Evolutionary conservation across 2,888 invertebrate genomes (phyloP), one percentile per base, ranked within the genome.

Genomic region (Lasioglossum pauxillum): DNA sequence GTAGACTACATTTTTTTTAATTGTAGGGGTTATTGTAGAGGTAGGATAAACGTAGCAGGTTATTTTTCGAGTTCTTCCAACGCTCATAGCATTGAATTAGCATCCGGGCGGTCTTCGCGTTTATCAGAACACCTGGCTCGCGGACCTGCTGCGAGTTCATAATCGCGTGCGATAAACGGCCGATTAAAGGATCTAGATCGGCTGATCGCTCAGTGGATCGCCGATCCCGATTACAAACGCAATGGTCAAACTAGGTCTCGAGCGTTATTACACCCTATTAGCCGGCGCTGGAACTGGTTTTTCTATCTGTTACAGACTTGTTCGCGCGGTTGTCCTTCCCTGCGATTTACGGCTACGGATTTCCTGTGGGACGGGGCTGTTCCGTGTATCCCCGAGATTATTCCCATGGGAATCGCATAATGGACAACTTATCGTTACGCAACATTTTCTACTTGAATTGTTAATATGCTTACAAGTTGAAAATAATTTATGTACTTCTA

Each of bases 261-360:
- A 60, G 49, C 73, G 74, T 81, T 84, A 84, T 82, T 81, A 81
- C 44, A 41, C 5, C 72, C 75, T 53, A 64, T 75, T 73, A 84
- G 75, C 46, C 31, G 79, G n/a, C 38, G 3, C 75, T 67, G 71
- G 67, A 82, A 84, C 82, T 78, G 84, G 84, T 84, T 84, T 82
- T 82, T 84, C 82, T 81, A 78, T 60, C 75, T n/a, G 41, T 23
- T 53, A 1, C 8, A 74, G 38, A 27, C 64, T 27, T 41, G 72
- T 69, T 79, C 44, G 7, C 27, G n/a, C 16, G 31, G 46, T 73
- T 8, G 49, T 19, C 44, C 38, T 27, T 41, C 53, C 53, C 53
- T 27, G 72, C 44, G 71, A 77, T 81, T 77, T 49, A 77, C 57
- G 81, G 72, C 77, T 72, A 71, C 79, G 41, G 75, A 78, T 78